Percentiles rank a stretch among this genome's conserved stretches.
These are phyloP conservation scores for Zootoca vivipara DNA, from an alignment of 2,113 vertebrate genomes.

Conservation along the genomic window DNA sequence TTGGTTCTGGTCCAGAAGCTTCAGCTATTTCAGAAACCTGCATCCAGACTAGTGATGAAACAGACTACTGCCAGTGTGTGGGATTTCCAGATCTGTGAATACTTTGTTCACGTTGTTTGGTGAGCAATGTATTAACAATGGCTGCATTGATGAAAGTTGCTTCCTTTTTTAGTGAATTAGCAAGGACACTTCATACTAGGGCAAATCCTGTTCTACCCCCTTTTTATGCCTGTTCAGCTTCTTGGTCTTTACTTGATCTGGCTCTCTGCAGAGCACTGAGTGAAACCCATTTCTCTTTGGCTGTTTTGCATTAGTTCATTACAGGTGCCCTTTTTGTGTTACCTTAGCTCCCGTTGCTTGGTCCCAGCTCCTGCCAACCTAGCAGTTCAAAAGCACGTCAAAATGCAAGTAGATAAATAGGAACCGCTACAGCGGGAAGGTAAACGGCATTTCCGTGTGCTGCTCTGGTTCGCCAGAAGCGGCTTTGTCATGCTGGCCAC, in stretches of 20 bases:
- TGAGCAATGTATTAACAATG: not conserved
- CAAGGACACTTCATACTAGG: no score
- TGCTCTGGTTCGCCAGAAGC: no score
- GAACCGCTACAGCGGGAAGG: no score
- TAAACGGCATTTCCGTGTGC: no score
- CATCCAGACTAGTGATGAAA: not conserved
- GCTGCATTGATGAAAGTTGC: not conserved
- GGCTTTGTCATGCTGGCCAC: no score
- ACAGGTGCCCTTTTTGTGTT: not conserved
- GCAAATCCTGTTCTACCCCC: fast-evolving
- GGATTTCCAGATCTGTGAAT: not conserved
- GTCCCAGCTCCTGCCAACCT: no score
- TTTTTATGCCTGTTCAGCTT: not conserved
- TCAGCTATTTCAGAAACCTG: not conserved
- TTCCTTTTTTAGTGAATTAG: not conserved
- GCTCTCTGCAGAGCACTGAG: fast-evolving
- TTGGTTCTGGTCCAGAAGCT: not conserved
- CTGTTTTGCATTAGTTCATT: not conserved
- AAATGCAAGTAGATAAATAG: no score
- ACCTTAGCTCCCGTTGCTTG: no score
- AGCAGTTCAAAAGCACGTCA: no score
- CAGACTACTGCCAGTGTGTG: no score
- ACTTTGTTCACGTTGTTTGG: not conserved
- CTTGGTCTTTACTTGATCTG: not conserved
- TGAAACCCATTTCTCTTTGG: not conserved